Evolutionary conservation across 2,888 invertebrate species (phyloP).

Genomic region (Cerceris rybyensis): DNA sequence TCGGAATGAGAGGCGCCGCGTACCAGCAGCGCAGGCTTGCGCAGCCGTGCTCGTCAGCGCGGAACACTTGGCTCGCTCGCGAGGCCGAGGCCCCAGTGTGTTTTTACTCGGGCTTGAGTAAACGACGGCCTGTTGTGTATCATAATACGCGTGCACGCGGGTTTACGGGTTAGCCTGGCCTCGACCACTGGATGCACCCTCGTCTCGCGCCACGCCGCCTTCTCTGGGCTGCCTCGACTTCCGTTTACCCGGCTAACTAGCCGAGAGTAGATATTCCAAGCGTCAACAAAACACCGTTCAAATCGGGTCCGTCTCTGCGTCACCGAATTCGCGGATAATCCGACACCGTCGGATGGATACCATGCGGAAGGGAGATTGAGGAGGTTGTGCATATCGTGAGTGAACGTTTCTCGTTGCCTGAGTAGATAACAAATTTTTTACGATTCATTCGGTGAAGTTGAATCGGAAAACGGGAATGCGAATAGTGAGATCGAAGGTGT

Average conservation of each 20-base stretch:
- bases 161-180: conserved; percentile 69
- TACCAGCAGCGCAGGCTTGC: conserved; percentile 60
- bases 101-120: conserved; percentile 86
- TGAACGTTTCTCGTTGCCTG: neutral
- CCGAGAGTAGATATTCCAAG: conserved; percentile 24
- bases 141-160: conserved; percentile 85
- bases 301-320: conserved; percentile 21
- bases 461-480: neutral
- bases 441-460: too few relatives aligned
- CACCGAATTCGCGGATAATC: conserved; percentile 4
- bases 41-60: conserved; percentile 60
- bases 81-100: conserved; percentile 76
- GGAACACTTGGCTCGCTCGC: conserved; percentile 60
- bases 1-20: conserved; percentile 51
- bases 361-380: neutral
- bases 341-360: neutral
- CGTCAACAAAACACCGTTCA: conserved; percentile 57
- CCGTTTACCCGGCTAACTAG: conserved; percentile 13
- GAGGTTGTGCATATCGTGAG: neutral
- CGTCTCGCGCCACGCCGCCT: conserved; percentile 52
- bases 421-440: too few relatives aligned
- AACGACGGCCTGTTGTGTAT: conserved; percentile 92
- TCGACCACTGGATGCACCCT: conserved; percentile 64
- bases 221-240: conserved; percentile 35
- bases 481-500: neutral